Evolutionary conservation across 2,113 vertebrate species (phyloP).

Genomic region (Calonectris borealis): DNA sequence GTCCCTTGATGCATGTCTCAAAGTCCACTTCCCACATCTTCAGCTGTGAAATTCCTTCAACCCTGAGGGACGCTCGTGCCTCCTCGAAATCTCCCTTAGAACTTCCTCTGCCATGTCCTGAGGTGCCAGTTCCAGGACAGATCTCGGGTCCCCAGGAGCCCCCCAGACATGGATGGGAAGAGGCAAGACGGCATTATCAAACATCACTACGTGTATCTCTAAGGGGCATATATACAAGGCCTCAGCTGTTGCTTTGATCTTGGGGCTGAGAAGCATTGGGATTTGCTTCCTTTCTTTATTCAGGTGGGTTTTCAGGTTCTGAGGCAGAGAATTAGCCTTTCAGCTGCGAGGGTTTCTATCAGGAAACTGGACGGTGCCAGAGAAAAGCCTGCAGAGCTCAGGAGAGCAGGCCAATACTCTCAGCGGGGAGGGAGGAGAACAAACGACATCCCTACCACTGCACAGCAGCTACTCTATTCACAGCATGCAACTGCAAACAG

Average conservation of each 20-base stretch:
- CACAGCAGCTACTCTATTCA: background rate
- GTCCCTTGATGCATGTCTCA: background rate
- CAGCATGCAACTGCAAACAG: background rate
- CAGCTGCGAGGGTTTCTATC: background rate
- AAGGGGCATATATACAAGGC: background rate
- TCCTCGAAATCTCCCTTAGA: background rate
- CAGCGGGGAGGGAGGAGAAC: background rate
- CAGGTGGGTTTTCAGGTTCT: background rate
- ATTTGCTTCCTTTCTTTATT: background rate
- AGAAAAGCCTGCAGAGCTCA: background rate
- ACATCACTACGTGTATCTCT: background rate
- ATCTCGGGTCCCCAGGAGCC: background rate
- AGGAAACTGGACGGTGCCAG: background rate
- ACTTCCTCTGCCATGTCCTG: background rate
- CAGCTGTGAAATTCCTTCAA: background rate
- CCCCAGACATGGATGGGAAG: background rate
- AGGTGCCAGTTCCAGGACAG: background rate
- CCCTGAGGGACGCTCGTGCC: background rate
- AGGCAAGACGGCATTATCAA: background rate
- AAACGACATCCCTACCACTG: rapidly evolving
- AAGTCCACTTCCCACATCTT: background rate
- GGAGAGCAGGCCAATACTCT: background rate
- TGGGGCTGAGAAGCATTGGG: background rate
- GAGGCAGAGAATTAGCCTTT: background rate
- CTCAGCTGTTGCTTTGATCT: background rate